Conservation (phyloP, 1,140 invertebrate species). For the Mercenaria mercenaria region DNA sequence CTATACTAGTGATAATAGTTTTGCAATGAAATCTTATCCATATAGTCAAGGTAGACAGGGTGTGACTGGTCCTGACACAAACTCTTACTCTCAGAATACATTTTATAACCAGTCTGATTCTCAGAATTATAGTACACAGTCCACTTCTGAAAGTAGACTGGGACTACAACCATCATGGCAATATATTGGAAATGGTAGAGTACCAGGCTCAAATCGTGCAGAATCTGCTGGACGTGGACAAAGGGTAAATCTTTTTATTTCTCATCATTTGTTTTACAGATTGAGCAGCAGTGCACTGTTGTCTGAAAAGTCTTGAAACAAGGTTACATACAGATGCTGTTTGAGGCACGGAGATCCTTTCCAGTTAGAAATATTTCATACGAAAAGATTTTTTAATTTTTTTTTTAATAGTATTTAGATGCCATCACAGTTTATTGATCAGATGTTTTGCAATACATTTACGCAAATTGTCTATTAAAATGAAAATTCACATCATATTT, state of each 20-base stretch:
- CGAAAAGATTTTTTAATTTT: too few relatives aligned
- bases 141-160: conserved; percentile 24
- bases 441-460: too few relatives aligned
- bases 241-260: conserved; percentile 28
- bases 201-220: background rate
- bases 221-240: conserved; percentile 4
- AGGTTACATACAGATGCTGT: too few relatives aligned
- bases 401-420: too few relatives aligned
- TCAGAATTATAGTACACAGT: conserved; percentile 1
- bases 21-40: background rate
- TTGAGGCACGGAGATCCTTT: too few relatives aligned
- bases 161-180: conserved; percentile 55
- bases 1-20: background rate
- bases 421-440: too few relatives aligned
- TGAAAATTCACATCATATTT: too few relatives aligned
- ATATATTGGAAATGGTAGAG: conserved; percentile 58
- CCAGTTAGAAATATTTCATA: too few relatives aligned
- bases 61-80: background rate
- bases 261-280: too few relatives aligned
- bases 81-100: background rate
- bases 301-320: too few relatives aligned
- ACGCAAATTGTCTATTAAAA: too few relatives aligned
- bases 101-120: conserved; percentile 9
- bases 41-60: background rate
- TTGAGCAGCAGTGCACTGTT: too few relatives aligned